A percentile compares a stretch with the other conserved stretches of the same genome.
Evolutionary conservation across 37 sponge, comb jelly and placozoan species (phyloP).

Genomic region (Chondrilla cf. caribensis): DNA sequence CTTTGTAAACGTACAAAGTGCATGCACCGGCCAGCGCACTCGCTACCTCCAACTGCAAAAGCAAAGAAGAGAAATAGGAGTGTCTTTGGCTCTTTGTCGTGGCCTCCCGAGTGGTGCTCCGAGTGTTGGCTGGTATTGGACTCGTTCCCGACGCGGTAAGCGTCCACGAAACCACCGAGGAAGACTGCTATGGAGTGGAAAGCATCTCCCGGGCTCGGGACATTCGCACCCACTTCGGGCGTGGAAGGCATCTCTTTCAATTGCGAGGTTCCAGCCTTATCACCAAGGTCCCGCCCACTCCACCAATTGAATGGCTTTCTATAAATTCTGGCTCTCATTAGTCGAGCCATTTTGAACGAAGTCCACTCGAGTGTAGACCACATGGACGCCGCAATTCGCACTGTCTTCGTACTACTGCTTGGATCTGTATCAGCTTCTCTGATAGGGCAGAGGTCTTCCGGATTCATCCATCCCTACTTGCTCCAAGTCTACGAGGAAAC

Average conservation of each 20-base stretch:
- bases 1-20: neutral
- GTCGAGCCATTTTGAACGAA: no score
- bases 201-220: neutral
- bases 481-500: neutral
- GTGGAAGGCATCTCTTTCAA: no score
- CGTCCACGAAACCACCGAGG: neutral
- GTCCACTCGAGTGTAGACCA: no score
- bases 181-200: neutral
- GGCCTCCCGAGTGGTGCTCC: neutral
- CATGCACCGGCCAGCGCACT: neutral
- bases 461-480: neutral
- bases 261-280: no score
- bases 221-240: neutral
- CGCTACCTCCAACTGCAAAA: slow-evolving; percentile 57
- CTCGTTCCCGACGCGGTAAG: neutral
- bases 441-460: no score
- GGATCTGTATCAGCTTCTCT: no score
- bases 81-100: neutral
- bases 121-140: neutral
- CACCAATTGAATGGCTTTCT: no score
- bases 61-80: slow-evolving; percentile 53
- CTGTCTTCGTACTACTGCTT: no score
- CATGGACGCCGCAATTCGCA: no score
- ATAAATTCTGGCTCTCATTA: no score
- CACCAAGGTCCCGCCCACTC: no score